Evolutionary conservation across 2,888 invertebrate species (phyloP), one percentile per base, ranked within the genome.

Genomic region (Nemotelus nigrinus): DNA sequence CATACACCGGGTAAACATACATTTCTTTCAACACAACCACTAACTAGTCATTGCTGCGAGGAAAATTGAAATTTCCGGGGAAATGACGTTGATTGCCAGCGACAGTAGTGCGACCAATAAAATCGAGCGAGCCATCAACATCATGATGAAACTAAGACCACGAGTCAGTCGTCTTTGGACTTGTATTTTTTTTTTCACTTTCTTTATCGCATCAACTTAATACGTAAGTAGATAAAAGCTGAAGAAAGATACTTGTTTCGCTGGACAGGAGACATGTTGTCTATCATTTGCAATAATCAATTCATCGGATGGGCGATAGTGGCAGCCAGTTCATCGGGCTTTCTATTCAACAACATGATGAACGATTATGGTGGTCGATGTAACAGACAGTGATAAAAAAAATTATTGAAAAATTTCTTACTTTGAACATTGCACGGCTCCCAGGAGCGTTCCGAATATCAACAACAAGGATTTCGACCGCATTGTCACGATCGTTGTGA

Each of bases 31-130:
- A 39, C 25, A 8, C 45, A 10, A n/a, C 55, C 53, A 70, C 55
- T 70, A 39, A 43, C 25, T 55, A 47, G 70, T 50, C 25, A 53
- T 53, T 48, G 41, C 55, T 53, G 53, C 55, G 41, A 70, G 45
- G 53, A 47, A 70, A 70, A 70, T 70, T 70, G 68, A 48, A 68
- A 68, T 68, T 68, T 68, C 68, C 68, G 48, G 68, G 68, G 68
- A 68, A 68, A 68, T 68, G 41, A 43, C 41, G 53, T 41, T 68
- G 45, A 43, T 25, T 55, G 39, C 53, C 53, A 7, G 43, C 43
- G 63, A n/a, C 41, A 43, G 63, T 39, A 43, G 39, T 39, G 3
- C 41, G 43, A 5, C 3, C 7, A 7, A 39, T 4, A 39, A 43
- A 7, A 39, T 25, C 57, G 25, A 57, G 57, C 57, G 43, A 5